phyloP scores from a whole-genome alignment of 2,888 invertebrate genomes.

The Lampropteryx suffumata region DNA sequence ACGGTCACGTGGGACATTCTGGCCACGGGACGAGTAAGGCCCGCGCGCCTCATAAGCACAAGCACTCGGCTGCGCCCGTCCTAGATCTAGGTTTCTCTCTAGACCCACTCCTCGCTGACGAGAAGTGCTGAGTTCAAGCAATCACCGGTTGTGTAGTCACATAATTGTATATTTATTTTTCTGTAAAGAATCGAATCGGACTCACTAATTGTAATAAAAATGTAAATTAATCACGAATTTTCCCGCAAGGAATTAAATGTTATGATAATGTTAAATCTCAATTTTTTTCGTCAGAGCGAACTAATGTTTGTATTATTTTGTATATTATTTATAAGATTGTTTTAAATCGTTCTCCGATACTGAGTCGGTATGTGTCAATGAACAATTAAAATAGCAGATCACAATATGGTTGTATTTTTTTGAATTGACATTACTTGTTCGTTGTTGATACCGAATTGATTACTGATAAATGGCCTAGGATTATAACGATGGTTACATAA shows the following conservation, averaged over 20 bases:
- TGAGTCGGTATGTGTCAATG: constrained; percentile 58
- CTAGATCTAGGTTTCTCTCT: constrained; percentile 73
- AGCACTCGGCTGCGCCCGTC: constrained; percentile 53
- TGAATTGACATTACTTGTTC: constrained; percentile 62
- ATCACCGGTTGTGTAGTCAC: constrained; percentile 75
- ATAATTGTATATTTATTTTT: constrained; percentile 79
- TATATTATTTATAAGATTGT: constrained; percentile 81
- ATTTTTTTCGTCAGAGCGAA: constrained; percentile 65
- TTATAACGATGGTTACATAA: constrained; percentile 66
- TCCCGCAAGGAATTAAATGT: constrained; percentile 63
- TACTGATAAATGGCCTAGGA: constrained; percentile 77
- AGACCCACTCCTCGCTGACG: constrained; percentile 76
- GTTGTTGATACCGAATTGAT: constrained; percentile 72
- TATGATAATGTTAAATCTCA: constrained; percentile 73
- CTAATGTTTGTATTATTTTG: constrained; percentile 82
- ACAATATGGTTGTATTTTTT: constrained; percentile 80
- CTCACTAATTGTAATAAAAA: constrained; percentile 52
- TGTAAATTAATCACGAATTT: constrained; percentile 71
- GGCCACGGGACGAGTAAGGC: constrained; percentile 33
- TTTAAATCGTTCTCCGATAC: constrained; percentile 62
- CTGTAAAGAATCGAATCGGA: constrained; percentile 70
- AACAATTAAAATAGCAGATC: constrained; percentile 64
- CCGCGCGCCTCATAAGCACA: constrained; percentile 45
- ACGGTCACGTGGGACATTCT: constrained; percentile 54
- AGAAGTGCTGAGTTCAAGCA: constrained; percentile 73